phyloP scores from a whole-genome alignment of 2,113 vertebrate species.

The Barbus barbus region DNA sequence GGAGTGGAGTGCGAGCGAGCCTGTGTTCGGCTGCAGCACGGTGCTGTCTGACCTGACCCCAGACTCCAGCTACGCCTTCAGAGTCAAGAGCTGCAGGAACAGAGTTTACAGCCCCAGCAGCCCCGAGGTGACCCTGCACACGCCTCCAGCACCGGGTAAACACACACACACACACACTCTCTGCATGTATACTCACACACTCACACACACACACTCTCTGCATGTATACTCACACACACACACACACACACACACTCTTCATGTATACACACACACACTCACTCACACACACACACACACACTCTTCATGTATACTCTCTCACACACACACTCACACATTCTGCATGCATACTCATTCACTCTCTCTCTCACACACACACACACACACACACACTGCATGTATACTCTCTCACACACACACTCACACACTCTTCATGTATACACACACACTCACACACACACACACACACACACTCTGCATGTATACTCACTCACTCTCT shows the following conservation, averaged over 20 bases:
- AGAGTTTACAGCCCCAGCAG: constrained; percentile 86
- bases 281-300: neutral
- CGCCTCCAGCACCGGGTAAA: constrained; percentile 90
- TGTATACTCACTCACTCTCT: too few species aligned
- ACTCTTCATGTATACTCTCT: too few species aligned
- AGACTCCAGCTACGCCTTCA: constrained; percentile 82
- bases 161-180: neutral
- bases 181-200: too few species aligned
- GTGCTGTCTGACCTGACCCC: constrained; percentile 81
- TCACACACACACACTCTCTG: neutral
- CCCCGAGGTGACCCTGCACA: constrained; percentile 83
- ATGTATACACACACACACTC: too few species aligned
- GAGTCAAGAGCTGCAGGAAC: constrained; percentile 85
- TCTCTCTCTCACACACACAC: too few species aligned
- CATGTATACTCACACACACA: neutral
- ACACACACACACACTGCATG: too few species aligned
- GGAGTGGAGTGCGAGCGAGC: constrained; percentile 79
- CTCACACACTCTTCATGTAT: too few species aligned
- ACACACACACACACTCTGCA: too few species aligned
- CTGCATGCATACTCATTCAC: too few species aligned
- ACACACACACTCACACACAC: too few species aligned
- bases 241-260: neutral
- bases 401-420: too few species aligned
- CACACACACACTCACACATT: neutral
- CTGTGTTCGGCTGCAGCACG: constrained; percentile 77